A percentile compares a stretch with the other conserved stretches of the same genome.
phyloP scores from a whole-genome alignment of 2,113 vertebrate species.

The Sceloporus tristichus region DNA sequence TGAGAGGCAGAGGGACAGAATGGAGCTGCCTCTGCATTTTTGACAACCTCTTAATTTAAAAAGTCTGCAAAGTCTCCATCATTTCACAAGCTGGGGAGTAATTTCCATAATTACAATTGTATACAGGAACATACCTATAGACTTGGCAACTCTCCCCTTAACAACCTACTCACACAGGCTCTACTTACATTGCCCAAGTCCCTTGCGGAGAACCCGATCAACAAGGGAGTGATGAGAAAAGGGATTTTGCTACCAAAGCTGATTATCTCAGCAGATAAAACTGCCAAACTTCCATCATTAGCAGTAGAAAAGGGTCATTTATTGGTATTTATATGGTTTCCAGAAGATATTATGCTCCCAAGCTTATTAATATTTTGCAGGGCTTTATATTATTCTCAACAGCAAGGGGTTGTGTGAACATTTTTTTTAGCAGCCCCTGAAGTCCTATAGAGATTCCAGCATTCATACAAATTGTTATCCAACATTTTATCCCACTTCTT shows the following conservation, averaged over 20 bases:
- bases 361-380: slow-evolving; percentile 5
- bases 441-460: slow-evolving; percentile 4
- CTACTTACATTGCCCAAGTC: slow-evolving; percentile 61
- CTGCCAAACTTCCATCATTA: slow-evolving; percentile 63
- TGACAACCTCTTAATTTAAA: slow-evolving; percentile 65
- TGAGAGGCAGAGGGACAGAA: not conserved
- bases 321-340: slow-evolving; percentile 49
- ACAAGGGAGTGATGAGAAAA: slow-evolving; percentile 59
- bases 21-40: slow-evolving; percentile 44
- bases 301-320: slow-evolving; percentile 69
- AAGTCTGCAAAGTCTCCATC: slow-evolving; percentile 46
- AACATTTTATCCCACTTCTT: not conserved
- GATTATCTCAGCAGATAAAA: slow-evolving; percentile 73
- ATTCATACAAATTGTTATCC: not conserved
- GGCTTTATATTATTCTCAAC: slow-evolving; percentile 16
- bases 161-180: slow-evolving; percentile 62
- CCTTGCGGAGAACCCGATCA: slow-evolving; percentile 62
- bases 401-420: slow-evolving; percentile 15
- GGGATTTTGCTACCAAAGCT: slow-evolving; percentile 70
- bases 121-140: slow-evolving; percentile 72
- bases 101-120: slow-evolving; percentile 74
- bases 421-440: slow-evolving; percentile 7
- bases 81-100: slow-evolving; percentile 65
- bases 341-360: slow-evolving; percentile 37
- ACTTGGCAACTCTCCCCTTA: slow-evolving; percentile 61